Percentiles rank a stretch among this genome's conserved stretches.
These are phyloP conservation scores for Rotaria macrura DNA, from an alignment of 2,888 invertebrate species.

Conservation along the genomic window DNA sequence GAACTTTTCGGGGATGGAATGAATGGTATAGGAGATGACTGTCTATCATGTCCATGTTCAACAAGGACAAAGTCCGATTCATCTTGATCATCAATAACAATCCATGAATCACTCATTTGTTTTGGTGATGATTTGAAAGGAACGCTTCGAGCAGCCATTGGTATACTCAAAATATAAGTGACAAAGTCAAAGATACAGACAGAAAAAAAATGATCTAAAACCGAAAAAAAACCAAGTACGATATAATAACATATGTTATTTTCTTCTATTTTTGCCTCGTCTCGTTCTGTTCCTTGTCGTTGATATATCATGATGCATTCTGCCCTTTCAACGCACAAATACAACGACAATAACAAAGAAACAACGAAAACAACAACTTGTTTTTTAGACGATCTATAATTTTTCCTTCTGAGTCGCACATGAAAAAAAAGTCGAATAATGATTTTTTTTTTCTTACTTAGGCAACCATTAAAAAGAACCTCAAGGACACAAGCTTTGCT, in stretches of 20 bases:
- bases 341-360: background rate
- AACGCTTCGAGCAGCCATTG: background rate
- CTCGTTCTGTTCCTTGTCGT: background rate
- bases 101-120: constrained; percentile 14
- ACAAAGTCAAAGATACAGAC: background rate
- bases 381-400: background rate
- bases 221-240: no score
- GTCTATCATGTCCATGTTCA: background rate
- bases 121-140: background rate
- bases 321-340: background rate
- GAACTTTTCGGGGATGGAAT: background rate
- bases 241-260: background rate
- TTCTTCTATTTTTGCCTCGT: background rate
- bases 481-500: no score
- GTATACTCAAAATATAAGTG: background rate
- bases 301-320: background rate
- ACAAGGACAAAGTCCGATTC: background rate
- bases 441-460: no score
- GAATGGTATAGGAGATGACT: background rate
- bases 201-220: background rate
- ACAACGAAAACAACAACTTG: background rate
- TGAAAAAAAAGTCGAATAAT: no score
- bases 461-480: no score
- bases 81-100: background rate
- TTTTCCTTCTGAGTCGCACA: background rate